These are phyloP conservation scores for Yponomeuta cagnagella DNA, from an alignment of 2,888 invertebrate genomes.

Conservation along the genomic window DNA sequence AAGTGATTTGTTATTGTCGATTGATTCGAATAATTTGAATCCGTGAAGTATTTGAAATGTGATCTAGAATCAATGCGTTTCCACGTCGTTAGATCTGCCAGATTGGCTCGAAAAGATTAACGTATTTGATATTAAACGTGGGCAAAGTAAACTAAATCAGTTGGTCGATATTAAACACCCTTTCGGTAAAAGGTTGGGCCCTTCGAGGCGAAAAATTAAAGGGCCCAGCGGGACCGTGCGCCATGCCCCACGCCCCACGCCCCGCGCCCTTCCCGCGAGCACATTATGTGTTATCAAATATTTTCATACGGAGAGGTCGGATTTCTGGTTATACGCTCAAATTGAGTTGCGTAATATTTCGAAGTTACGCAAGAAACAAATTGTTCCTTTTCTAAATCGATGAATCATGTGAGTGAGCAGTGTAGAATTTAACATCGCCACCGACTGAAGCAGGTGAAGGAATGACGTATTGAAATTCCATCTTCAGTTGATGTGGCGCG, in stretches of 20 bases:
- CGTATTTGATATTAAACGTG: slow-evolving; percentile 30
- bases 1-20: no score
- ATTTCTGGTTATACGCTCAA: slow-evolving; percentile 13
- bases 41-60: background rate
- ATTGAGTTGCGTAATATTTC: slow-evolving; percentile 3
- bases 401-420: background rate
- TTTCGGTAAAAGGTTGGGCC: slow-evolving; percentile 27
- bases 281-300: slow-evolving; percentile 14
- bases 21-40: no score
- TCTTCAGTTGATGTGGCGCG: slow-evolving; percentile 1
- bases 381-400: background rate
- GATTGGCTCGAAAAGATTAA: background rate
- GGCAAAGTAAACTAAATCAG: slow-evolving; percentile 36
- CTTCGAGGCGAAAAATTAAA: slow-evolving; percentile 55
- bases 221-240: slow-evolving; percentile 18
- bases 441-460: background rate
- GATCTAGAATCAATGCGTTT: background rate
- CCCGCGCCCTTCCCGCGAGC: background rate
- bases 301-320: slow-evolving; percentile 12
- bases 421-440: background rate
- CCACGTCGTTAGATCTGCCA: background rate
- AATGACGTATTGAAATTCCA: slow-evolving; percentile 12
- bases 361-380: background rate
- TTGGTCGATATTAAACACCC: slow-evolving; percentile 39
- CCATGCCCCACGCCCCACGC: background rate